Evolutionary conservation across 1,140 invertebrate genomes (phyloP), one percentile per base, ranked within the genome.

Genomic region (Euura lappo): DNA sequence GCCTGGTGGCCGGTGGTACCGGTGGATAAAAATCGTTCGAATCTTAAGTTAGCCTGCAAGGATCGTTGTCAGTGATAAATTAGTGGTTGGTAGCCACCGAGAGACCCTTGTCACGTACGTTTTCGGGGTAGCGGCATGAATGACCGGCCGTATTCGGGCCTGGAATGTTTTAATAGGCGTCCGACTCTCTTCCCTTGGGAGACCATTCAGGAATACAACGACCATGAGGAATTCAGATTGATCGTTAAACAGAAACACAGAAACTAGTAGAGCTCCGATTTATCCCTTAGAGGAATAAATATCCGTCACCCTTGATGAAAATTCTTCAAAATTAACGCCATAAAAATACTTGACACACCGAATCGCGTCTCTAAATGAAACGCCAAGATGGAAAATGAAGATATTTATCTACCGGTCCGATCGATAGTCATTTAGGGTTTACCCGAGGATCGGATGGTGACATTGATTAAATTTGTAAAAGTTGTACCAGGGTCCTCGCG

Each of bases 11-110:
- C 28, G 28, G 0, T 28, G 28, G 28, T 28, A 28, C 28, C 28
- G 28, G 28, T 28, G 28, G 28, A 28, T 28, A 28, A 28, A 60
- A 60, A 60, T 60, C 51, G 13, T 8, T 60, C 3, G 51, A n/a
- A 60, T 60, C 51, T 60, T 60, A n/a, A 3, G 13, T 60, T 5
- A n/a, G 8, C 51, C 6, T 51, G 47, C 51, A 73, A 76, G 78
- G 68, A 78, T 78, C 78, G 79, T 77, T 85, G 84, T 85, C 85
- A 84, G 82, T 85, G 84, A 86, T 79, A 84, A 85, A 86, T 80
- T 81, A 86, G 80, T 81, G 78, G 79, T 68, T 76, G 76, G 78
- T 74, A 71, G 75, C 77, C 76, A 78, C 74, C 47, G 28, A 76
- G 79, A 72, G 66, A 85, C 84, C 83, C 82, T 84, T 80, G 83